Conservation (phyloP, 2,797 vertebrate species). For the Otolemur crassicaudatus region DNA sequence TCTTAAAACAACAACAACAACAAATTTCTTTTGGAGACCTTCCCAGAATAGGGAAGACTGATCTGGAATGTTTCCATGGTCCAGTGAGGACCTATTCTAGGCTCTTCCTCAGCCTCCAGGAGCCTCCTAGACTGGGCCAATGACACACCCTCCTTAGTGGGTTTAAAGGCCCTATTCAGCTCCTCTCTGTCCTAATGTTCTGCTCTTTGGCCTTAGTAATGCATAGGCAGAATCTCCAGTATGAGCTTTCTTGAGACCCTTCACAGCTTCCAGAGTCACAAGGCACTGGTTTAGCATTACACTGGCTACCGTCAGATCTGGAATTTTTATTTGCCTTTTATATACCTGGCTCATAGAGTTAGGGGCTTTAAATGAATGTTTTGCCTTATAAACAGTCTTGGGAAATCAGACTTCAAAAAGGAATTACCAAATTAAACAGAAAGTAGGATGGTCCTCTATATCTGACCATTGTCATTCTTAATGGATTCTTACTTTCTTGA, state of each 20-base stretch:
- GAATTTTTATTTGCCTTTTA: neutral
- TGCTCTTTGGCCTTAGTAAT: neutral
- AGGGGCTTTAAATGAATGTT: neutral
- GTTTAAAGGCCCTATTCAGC: neutral
- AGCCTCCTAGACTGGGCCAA: neutral
- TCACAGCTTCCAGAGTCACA: neutral
- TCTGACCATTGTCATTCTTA: neutral
- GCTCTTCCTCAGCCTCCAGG: neutral
- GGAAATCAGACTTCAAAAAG: neutral
- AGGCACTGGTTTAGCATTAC: neutral
- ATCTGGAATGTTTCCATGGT: rapidly evolving
- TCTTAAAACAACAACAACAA: neutral
- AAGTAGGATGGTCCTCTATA: neutral
- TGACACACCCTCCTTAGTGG: rapidly evolving
- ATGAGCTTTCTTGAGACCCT: neutral
- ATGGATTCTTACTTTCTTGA: neutral
- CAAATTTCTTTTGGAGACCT: neutral
- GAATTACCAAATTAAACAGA: neutral
- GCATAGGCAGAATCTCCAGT: neutral
- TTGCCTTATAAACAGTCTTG: neutral
- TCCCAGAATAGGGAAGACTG: neutral
- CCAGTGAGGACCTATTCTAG: neutral
- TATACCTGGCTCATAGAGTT: neutral
- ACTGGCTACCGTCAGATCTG: neutral
- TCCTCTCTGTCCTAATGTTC: neutral